Conservation (phyloP, 1,140 invertebrate genomes). For the Dreissena rostriformis region DNA sequence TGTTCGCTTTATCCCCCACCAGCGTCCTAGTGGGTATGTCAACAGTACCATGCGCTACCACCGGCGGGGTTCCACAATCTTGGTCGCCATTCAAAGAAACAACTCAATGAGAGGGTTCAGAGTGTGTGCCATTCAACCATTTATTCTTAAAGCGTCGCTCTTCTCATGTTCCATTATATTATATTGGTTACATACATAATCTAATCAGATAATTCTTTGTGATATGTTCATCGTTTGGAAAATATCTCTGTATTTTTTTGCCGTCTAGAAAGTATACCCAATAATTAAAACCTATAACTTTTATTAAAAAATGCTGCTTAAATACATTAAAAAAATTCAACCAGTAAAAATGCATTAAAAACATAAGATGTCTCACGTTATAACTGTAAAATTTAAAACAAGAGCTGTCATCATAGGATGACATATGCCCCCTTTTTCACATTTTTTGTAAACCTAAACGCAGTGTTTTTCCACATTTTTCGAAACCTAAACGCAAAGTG, state of each 20-base stretch:
- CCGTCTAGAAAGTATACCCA: no score
- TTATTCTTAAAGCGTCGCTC: neutral
- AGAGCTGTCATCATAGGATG: no score
- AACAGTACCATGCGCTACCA: no score
- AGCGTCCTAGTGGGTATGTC: neutral
- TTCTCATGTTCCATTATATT: neutral
- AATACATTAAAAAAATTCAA: no score
- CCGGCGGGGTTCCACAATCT: no score
- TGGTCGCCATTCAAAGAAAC: no score
- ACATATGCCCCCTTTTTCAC: neutral
- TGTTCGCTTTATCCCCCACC: no score
- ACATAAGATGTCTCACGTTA: no score
- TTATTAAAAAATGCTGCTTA: no score
- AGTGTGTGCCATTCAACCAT: neutral
- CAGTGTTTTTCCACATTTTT: neutral
- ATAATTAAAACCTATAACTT: no score
- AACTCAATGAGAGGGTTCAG: neutral
- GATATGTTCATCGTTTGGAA: neutral
- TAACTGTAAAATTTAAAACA: no score
- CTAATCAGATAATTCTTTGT: neutral
- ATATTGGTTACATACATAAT: neutral
- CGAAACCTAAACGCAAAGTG: neutral
- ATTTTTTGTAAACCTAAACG: neutral
- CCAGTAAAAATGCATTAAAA: no score
- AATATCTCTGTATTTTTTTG: neutral